Base-by-base conservation (phyloP, 2,888 invertebrate genomes). In the Nebria brevicollis region DNA sequence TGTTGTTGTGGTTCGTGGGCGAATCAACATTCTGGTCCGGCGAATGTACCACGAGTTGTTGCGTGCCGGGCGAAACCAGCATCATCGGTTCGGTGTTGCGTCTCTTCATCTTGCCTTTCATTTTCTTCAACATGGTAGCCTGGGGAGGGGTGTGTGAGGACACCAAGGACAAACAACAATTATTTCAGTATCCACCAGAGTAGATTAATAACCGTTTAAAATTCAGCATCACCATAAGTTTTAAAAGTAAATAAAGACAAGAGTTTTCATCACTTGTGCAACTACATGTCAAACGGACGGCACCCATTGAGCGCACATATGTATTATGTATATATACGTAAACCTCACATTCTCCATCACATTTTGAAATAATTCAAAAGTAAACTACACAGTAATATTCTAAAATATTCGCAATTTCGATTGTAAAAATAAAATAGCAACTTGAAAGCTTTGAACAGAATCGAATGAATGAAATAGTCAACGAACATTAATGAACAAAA, bases 101-200 rank as follows among this genome's bases (percentile, higher is more conserved):
- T 86, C 98, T 93, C 91, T 97, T 97, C 94, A 98, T 97, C 93
- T 98, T 98, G 88, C 94, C 94, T 92, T 96, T 96, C 91, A 95
- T 95, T 93, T 99, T 98, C 95, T 98, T 98, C 92, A 99, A 93
- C 99, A 99, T 99, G 91, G 98, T 98, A 90, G 99, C 98, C 98
- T 98, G 92, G 91, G 91, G 91, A 90, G 89, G 89, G 90, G 90
- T 84, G 84, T 84, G 84, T 75, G 41, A 72, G 77, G 81, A 76
- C 81, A 81, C 81, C 81, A 81, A 43, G 81, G 77, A 81, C 76
- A 81, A 76, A 81, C 81, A 81, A 81, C 75, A 82, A 82, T 82
- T 43, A 82, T 78, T 77, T 82, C 82, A 82, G 64, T 75, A 64
- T 11, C 54, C 54, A 54, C 54, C 54, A 54, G 20, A 70, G 25